Percentiles rank a stretch among this genome's conserved stretches.
Conservation (phyloP, 2,797 vertebrate species). For the Neomorphus geoffroyi region DNA sequence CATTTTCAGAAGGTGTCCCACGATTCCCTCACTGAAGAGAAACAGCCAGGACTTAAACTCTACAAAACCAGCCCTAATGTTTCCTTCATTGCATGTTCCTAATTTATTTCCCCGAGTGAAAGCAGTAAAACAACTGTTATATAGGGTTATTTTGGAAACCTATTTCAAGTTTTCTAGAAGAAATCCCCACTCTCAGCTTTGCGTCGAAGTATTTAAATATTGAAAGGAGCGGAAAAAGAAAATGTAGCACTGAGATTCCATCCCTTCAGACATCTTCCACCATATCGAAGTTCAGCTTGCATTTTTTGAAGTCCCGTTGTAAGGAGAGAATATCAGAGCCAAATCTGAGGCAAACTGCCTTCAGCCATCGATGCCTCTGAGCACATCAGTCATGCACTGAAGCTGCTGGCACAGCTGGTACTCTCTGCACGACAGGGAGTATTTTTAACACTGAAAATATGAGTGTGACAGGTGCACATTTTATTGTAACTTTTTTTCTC, state of each 20-base stretch:
- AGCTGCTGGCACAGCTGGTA: conserved; percentile 52
- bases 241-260: neutral
- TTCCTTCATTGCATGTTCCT: neutral
- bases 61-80: neutral
- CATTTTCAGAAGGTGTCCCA: neutral
- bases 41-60: neutral
- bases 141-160: neutral
- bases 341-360: conserved; percentile 17
- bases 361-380: neutral
- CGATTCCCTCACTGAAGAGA: neutral
- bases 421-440: conserved; percentile 33
- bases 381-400: neutral
- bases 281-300: neutral
- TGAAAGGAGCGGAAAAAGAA: neutral
- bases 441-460: conserved; percentile 58
- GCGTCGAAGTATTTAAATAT: neutral
- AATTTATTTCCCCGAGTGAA: neutral
- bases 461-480: conserved; percentile 67
- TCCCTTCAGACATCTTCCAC: neutral
- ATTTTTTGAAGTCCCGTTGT: neutral
- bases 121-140: neutral
- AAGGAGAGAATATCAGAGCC: conserved; percentile 7
- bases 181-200: neutral
- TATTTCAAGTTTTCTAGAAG: neutral
- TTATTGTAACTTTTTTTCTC: conserved; percentile 61